These are phyloP conservation scores for Furcifer pardalis DNA, from an alignment of 2,797 vertebrate genomes.

Conservation along the genomic window DNA sequence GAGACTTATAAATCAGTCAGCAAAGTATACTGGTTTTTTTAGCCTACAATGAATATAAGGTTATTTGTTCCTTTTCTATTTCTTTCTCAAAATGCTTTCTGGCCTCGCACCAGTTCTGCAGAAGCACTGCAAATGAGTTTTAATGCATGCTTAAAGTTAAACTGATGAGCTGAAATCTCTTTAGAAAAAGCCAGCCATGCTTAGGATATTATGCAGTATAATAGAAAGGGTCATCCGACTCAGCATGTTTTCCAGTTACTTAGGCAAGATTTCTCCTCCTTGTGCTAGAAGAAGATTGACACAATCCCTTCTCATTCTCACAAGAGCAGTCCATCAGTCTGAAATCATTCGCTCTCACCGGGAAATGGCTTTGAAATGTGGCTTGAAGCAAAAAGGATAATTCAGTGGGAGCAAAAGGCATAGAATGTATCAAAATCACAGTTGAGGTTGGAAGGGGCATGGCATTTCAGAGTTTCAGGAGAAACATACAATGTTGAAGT, in stretches of 20 bases:
- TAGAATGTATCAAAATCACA: not conserved
- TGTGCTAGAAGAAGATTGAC: slow-evolving; percentile 11
- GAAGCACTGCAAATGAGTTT: slow-evolving; percentile 40
- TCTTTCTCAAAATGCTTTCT: slow-evolving; percentile 17
- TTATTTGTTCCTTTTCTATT: slow-evolving; percentile 22
- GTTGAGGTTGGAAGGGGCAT: fast-evolving
- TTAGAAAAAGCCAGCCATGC: slow-evolving; percentile 40
- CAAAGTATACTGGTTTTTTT: not conserved
- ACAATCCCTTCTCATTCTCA: slow-evolving; percentile 35
- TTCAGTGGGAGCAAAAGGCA: slow-evolving; percentile 8
- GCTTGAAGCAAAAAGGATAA: slow-evolving; percentile 19
- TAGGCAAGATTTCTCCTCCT: slow-evolving; percentile 1
- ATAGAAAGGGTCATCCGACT: slow-evolving; percentile 46
- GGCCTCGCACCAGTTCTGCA: slow-evolving; percentile 8
- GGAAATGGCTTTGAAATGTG: slow-evolving; percentile 59
- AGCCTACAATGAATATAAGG: slow-evolving; percentile 15
- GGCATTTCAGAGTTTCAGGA: slow-evolving; percentile 4
- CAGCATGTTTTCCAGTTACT: slow-evolving; percentile 54
- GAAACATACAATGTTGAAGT: not conserved
- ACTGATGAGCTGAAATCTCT: slow-evolving; percentile 39
- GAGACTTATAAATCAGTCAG: slow-evolving; percentile 21
- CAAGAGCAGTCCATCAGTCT: slow-evolving; percentile 38
- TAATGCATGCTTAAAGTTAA: slow-evolving; percentile 50
- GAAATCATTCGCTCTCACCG: slow-evolving; percentile 43
- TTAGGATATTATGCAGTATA: slow-evolving; percentile 41